Conservation (phyloP, 2,797 vertebrate genomes). For the Nyctibius grandis region DNA sequence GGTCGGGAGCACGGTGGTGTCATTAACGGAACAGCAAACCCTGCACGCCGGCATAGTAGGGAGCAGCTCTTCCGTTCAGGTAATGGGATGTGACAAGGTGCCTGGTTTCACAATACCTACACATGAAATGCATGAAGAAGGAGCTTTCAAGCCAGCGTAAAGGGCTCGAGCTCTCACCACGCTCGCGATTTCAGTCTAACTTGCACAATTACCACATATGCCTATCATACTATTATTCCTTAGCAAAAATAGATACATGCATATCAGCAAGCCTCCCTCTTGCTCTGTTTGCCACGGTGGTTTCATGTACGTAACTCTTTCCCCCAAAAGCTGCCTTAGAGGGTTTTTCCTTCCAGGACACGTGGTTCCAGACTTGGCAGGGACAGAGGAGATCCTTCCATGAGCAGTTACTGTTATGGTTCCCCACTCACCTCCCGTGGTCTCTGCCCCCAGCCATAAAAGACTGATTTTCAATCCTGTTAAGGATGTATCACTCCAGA, state of each 20-base stretch:
- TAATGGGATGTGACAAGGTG: conserved; percentile 36
- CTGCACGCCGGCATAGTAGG: background rate
- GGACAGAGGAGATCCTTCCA: background rate
- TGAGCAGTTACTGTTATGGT: background rate
- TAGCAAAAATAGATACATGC: background rate
- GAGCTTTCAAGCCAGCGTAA: background rate
- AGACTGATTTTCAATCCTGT: background rate
- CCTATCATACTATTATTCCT: background rate
- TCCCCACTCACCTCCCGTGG: background rate
- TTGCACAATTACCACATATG: background rate
- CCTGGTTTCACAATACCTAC: background rate
- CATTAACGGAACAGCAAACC: background rate
- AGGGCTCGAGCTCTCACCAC: background rate
- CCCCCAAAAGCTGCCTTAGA: background rate
- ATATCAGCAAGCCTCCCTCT: background rate
- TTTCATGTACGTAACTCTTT: background rate
- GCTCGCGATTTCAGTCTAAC: background rate
- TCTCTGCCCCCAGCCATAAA: background rate
- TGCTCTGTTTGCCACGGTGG: background rate
- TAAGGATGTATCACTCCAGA: background rate
- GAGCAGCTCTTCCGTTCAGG: background rate
- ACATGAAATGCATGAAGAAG: background rate
- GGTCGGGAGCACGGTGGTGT: background rate
- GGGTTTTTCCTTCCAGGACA: background rate
- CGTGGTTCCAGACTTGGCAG: background rate